Conservation (phyloP, 2,888 invertebrate genomes). For the Alviniconcha strummeri region DNA sequence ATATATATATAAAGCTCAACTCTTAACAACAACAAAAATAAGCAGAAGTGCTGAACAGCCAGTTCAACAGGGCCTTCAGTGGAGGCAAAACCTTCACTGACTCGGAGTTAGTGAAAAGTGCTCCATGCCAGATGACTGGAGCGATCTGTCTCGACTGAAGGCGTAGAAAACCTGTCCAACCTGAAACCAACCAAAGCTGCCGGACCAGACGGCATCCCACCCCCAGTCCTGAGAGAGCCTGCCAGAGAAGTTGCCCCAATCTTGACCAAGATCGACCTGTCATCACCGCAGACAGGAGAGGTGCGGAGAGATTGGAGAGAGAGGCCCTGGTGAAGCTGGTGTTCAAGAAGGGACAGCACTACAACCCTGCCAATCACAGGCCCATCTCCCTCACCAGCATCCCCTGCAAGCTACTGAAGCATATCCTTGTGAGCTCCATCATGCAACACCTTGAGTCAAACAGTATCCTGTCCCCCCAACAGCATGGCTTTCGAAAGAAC, state of each 20-base stretch:
- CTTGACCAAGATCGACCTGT: neutral
- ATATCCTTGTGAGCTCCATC: neutral
- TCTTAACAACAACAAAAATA: neutral
- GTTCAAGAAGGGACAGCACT: conserved; percentile 18
- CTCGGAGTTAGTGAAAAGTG: neutral
- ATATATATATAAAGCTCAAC: too few species aligned
- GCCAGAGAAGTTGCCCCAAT: neutral
- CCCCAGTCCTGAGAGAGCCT: neutral
- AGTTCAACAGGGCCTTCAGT: neutral
- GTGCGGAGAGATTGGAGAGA: conserved; percentile 13
- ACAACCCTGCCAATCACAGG: neutral
- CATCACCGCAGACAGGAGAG: neutral
- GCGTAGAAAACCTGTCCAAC: too few species aligned
- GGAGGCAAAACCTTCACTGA: neutral
- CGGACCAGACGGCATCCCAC: neutral
- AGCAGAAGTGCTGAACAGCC: neutral
- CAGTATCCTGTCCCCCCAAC: conserved; percentile 4
- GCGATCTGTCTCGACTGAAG: too few species aligned
- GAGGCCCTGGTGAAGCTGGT: neutral
- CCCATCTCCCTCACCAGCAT: conserved; percentile 12
- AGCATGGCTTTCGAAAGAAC: conserved; percentile 18
- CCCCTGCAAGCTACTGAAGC: neutral
- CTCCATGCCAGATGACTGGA: neutral
- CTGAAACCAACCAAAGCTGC: neutral
- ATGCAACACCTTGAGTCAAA: conserved; percentile 16